Evolutionary conservation across 2,797 vertebrate species (phyloP).

Genomic region (Halcyon leucocephala): DNA sequence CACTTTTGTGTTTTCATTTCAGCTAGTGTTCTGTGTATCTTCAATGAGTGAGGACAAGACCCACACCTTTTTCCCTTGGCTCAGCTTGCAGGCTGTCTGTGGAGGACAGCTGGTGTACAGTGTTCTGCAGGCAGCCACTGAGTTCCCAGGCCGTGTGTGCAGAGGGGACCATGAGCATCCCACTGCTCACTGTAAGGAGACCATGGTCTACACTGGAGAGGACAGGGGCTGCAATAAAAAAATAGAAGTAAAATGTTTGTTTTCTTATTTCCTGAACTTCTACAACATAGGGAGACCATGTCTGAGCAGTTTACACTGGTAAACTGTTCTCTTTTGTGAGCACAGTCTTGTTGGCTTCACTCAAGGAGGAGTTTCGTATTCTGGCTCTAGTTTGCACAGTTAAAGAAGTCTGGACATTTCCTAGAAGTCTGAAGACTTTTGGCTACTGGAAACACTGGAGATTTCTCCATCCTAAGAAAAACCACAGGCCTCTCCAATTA

Average conservation of each 20-base stretch:
- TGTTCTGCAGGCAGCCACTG: neutral
- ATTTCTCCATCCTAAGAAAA: constrained; percentile 52
- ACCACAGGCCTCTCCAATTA: constrained; percentile 30
- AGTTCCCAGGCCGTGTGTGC: neutral
- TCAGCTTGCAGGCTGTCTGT: neutral
- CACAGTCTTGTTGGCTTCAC: neutral
- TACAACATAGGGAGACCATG: neutral
- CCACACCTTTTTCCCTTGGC: neutral
- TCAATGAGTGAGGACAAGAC: neutral
- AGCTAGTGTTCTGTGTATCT: neutral
- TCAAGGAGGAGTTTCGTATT: neutral
- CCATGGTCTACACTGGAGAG: neutral
- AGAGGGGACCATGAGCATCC: accelerated
- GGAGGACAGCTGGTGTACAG: neutral
- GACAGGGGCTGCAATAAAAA: neutral
- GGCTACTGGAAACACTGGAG: constrained; percentile 11
- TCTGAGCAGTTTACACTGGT: neutral
- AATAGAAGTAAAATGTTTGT: neutral
- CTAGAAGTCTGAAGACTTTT: constrained; percentile 50
- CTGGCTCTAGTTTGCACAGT: neutral
- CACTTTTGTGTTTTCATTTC: neutral
- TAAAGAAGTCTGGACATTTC: constrained; percentile 29
- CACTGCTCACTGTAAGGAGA: neutral
- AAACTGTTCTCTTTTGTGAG: neutral
- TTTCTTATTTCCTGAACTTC: neutral